Percentiles rank a stretch among this genome's conserved stretches.
These are phyloP conservation scores for Phenganax stokvisi DNA, from an alignment of 92 coral and sea anemone species.

Conservation along the genomic window DNA sequence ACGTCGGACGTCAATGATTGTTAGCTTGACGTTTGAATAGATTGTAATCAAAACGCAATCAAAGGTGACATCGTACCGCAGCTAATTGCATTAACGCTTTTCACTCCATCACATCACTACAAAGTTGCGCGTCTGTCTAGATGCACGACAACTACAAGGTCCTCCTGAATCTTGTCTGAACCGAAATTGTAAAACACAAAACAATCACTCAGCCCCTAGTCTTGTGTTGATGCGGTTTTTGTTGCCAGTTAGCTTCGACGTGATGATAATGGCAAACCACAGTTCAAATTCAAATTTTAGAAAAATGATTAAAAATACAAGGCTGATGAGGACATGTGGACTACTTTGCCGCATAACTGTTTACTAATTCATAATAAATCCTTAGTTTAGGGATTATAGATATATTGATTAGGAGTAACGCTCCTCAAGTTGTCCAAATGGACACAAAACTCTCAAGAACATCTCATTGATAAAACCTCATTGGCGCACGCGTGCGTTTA, in stretches of 20 bases:
- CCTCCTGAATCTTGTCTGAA: background rate
- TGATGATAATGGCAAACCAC: slow-evolving; percentile 32
- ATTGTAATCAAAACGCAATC: slow-evolving; percentile 29
- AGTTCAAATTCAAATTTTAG: slow-evolving; percentile 35
- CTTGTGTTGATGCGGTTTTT: background rate
- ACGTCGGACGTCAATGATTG: slow-evolving; percentile 30
- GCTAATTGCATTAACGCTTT: slow-evolving; percentile 31
- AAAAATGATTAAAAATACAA: slow-evolving; percentile 34
- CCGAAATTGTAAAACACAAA: background rate
- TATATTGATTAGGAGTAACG: background rate
- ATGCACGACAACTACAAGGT: background rate
- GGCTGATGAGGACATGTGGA: slow-evolving; percentile 23
- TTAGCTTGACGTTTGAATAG: slow-evolving; percentile 23
- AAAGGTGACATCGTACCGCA: slow-evolving; percentile 26
- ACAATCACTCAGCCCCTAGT: background rate
- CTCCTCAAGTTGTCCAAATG: background rate
- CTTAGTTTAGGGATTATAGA: slow-evolving; percentile 3
- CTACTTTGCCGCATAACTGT: background rate
- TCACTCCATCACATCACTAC: background rate
- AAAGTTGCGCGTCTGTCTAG: background rate
- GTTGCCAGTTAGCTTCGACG: slow-evolving; percentile 4
- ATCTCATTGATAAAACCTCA: no score
- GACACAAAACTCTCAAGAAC: background rate
- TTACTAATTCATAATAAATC: slow-evolving; percentile 9
- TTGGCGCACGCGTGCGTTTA: background rate